Evolutionary conservation across 2,797 vertebrate genomes (phyloP).

Genomic region (Melanotaenia trifasciata): DNA sequence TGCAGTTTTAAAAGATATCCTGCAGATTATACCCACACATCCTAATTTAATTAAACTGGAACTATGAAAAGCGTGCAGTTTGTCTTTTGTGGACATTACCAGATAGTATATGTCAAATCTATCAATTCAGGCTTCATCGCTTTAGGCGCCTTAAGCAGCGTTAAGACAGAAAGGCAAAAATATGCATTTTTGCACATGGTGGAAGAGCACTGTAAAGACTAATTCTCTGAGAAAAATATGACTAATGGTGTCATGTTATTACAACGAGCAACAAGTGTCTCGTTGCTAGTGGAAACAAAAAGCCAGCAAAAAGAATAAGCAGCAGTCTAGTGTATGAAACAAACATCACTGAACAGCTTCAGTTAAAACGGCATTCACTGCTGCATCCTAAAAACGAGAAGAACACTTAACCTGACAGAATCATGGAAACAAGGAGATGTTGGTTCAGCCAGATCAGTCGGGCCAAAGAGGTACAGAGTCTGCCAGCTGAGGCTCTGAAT

Average conservation of each 20-base stretch:
- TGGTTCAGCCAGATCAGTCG: constrained; percentile 27
- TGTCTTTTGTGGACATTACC: constrained; percentile 36
- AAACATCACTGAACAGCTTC: constrained; percentile 55
- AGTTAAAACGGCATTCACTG: constrained; percentile 43
- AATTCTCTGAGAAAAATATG: constrained; percentile 50
- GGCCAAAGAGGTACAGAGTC: constrained; percentile 13
- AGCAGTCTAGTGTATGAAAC: constrained; percentile 64
- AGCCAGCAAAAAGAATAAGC: constrained; percentile 34
- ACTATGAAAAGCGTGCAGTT: constrained; percentile 29
- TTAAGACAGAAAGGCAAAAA: constrained; percentile 60
- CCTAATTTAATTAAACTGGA: constrained; percentile 56
- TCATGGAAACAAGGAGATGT: constrained; percentile 23
- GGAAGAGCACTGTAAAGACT: constrained; percentile 46
- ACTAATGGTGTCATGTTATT: constrained; percentile 51
- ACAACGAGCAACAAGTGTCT: constrained; percentile 43
- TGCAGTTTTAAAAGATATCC: constrained; percentile 54
- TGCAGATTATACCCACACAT: constrained; percentile 39
- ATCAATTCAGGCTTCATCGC: constrained; percentile 56
- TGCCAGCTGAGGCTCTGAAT: constrained; percentile 30
- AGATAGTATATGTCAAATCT: constrained; percentile 25
- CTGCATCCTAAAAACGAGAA: not conserved
- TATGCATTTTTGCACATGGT: constrained; percentile 47
- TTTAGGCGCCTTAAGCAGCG: constrained; percentile 42
- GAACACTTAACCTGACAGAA: constrained; percentile 32
- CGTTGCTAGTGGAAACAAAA: constrained; percentile 18